These are phyloP conservation scores for Cathartes aura DNA, from an alignment of 2,113 vertebrate genomes.

Conservation along the genomic window DNA sequence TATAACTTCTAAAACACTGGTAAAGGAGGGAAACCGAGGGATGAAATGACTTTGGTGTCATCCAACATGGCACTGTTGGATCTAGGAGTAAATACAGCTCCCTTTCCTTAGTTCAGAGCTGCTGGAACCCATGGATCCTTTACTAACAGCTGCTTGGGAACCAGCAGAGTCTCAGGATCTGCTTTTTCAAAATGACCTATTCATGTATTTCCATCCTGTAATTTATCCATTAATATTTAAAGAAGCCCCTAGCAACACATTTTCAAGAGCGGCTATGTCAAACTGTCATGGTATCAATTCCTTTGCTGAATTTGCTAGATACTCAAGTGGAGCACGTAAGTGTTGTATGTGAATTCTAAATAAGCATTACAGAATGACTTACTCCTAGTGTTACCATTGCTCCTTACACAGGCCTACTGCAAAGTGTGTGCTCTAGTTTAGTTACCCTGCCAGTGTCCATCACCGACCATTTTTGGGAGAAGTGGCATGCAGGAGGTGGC, in stretches of 20 bases:
- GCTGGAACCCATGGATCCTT: background rate
- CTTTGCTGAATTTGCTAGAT: background rate
- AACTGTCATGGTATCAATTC: background rate
- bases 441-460: background rate
- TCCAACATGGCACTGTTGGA: background rate
- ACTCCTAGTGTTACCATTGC: background rate
- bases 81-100: background rate
- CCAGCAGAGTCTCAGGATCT: background rate
- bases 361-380: background rate
- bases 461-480: background rate
- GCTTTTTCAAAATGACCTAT: background rate
- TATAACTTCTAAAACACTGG: background rate
- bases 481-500: background rate
- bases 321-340: accelerated
- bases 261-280: background rate
- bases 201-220: background rate
- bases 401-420: background rate
- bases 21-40: background rate
- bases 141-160: background rate
- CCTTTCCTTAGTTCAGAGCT: background rate
- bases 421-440: background rate
- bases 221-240: background rate
- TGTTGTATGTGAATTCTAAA: background rate
- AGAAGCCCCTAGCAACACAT: background rate
- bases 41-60: background rate